Evolutionary conservation across 2,797 vertebrate genomes (phyloP).

Genomic region (Falco berigora): DNA sequence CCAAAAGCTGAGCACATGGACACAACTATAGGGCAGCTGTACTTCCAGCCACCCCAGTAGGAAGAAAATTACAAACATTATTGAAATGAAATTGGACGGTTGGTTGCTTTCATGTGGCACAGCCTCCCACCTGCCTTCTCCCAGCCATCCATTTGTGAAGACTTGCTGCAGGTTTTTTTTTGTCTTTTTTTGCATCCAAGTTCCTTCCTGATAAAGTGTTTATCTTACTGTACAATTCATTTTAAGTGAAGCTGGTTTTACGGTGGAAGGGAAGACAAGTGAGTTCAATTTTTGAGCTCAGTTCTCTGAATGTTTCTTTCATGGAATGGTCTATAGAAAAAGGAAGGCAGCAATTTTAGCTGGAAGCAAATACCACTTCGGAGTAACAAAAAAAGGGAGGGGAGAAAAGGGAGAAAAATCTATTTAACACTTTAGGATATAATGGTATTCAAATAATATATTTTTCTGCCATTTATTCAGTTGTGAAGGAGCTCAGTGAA

Average conservation of each 20-base stretch:
- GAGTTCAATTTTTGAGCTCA: conserved; percentile 1
- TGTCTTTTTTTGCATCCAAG: not conserved
- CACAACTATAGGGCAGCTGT: conserved; percentile 58
- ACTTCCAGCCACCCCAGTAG: conserved; percentile 42
- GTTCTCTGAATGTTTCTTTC: conserved; percentile 45
- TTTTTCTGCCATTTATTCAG: conserved; percentile 74
- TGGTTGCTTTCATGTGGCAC: conserved; percentile 34
- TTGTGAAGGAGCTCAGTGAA: conserved; percentile 69
- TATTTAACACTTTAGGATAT: conserved; percentile 71
- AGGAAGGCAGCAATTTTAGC: conserved; percentile 53
- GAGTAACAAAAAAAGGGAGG: conserved; percentile 49
- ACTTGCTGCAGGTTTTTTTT: not conserved
- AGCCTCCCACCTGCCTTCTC: conserved; percentile 60
- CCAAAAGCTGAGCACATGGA: conserved; percentile 38
- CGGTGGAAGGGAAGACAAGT: not conserved
- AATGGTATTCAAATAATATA: conserved; percentile 71
- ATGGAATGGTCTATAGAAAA: conserved; percentile 14
- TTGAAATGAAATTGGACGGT: conserved; percentile 54
- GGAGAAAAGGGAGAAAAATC: conserved; percentile 24
- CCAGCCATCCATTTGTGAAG: not conserved
- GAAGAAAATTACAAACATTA: conserved; percentile 59
- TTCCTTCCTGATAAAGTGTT: not conserved
- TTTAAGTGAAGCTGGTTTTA: conserved; percentile 13
- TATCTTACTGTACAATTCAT: not conserved
- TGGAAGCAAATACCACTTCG: conserved; percentile 43